Conservation (phyloP, 2,888 invertebrate genomes). For the Drosophila emarginata region DNA sequence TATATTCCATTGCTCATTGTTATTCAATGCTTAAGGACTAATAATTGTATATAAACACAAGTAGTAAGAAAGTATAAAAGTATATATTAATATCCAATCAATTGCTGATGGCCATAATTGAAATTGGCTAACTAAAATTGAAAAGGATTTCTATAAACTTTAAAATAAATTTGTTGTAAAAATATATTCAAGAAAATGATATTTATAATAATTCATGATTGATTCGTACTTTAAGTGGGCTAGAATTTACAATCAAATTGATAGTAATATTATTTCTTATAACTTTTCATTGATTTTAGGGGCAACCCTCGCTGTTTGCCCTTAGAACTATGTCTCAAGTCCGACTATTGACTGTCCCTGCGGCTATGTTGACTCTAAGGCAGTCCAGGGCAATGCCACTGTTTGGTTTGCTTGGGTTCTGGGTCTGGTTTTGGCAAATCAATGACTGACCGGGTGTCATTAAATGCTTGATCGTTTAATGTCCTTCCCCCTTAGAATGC, state of each 20-base stretch:
- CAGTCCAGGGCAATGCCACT: slow-evolving; percentile 35
- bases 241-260: too few species aligned
- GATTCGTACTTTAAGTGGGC: too few species aligned
- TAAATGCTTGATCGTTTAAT: slow-evolving; percentile 77
- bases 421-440: slow-evolving; percentile 64
- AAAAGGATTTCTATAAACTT: too few species aligned
- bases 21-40: too few species aligned
- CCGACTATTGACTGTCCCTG: slow-evolving; percentile 61
- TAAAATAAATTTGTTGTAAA: too few species aligned
- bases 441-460: slow-evolving; percentile 76
- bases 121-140: too few species aligned
- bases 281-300: not conserved
- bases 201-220: too few species aligned
- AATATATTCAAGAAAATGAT: too few species aligned
- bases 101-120: too few species aligned
- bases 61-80: too few species aligned
- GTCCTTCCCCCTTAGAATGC: slow-evolving; percentile 27
- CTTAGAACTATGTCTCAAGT: slow-evolving; percentile 42
- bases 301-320: slow-evolving; percentile 22
- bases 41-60: too few species aligned
- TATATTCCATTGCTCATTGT: not conserved
- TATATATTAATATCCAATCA: too few species aligned
- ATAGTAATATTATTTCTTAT: not conserved
- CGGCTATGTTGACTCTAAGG: slow-evolving; percentile 68
- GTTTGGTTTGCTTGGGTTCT: slow-evolving; percentile 10